phyloP scores from a whole-genome alignment of 2,888 invertebrate species.

The Aleiodes testaceus region DNA sequence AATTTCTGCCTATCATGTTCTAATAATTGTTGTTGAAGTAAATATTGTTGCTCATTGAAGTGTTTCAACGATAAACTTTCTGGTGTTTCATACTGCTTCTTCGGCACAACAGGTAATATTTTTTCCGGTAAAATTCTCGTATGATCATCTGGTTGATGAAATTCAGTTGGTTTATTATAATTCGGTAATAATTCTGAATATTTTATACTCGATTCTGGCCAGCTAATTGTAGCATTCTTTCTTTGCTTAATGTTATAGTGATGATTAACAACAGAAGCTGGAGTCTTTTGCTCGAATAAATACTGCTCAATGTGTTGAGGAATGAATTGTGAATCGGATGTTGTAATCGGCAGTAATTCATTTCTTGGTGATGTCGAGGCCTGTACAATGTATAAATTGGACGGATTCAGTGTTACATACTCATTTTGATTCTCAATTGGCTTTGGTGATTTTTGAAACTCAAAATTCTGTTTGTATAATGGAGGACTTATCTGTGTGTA shows the following conservation, averaged over 20 bases:
- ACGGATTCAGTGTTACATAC: constrained; percentile 3
- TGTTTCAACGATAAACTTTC: constrained; percentile 69
- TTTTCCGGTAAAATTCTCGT: constrained; percentile 46
- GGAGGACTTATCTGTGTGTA: constrained; percentile 22
- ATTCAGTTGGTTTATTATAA: constrained; percentile 1
- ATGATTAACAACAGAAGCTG: neutral
- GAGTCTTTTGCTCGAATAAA: too few species aligned
- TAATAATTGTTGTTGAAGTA: constrained; percentile 66
- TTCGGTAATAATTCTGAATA: constrained; percentile 8
- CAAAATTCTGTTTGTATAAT: neutral
- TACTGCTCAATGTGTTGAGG: too few species aligned
- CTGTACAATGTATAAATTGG: neutral
- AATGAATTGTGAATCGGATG: too few species aligned
- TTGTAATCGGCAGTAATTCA: neutral
- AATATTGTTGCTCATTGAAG: constrained; percentile 69
- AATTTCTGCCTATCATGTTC: constrained; percentile 67
- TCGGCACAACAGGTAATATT: constrained; percentile 56
- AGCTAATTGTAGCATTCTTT: neutral
- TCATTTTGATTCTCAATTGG: neutral
- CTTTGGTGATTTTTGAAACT: neutral
- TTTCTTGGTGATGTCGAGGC: constrained; percentile 2
- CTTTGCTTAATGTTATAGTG: neutral
- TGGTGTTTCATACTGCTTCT: constrained; percentile 66
- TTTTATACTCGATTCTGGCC: neutral
- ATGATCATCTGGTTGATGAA: neutral